Conservation (phyloP, 1,140 invertebrate genomes). For the Formica selysi region DNA sequence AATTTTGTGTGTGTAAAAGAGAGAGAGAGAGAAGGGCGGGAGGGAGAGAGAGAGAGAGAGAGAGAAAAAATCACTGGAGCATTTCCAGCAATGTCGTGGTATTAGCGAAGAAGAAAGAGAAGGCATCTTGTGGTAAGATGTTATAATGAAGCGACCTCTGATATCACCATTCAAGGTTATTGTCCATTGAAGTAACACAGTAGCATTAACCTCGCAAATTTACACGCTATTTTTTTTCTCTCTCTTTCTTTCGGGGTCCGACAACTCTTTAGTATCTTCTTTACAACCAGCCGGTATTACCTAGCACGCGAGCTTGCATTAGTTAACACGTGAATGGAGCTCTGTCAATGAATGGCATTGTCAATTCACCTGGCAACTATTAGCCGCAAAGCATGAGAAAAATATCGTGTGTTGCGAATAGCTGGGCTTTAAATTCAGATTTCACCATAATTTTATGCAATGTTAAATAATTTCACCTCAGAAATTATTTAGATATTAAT, state of each 20-base stretch:
- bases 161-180: conserved; percentile 73
- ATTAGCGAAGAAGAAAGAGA: conserved; percentile 25
- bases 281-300: conserved; percentile 41
- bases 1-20: not conserved
- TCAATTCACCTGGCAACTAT: conserved; percentile 16
- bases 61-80: conserved; percentile 43
- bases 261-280: conserved; percentile 39
- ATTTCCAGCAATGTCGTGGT: conserved; percentile 58
- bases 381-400: not conserved
- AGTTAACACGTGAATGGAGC: conserved; percentile 39
- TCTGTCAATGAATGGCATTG: conserved; percentile 20
- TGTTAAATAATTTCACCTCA: not conserved
- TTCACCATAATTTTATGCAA: not conserved
- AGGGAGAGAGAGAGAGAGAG: too few relatives aligned
- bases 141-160: conserved; percentile 63
- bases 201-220: conserved; percentile 58
- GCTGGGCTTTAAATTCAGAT: not conserved
- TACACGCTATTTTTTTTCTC: not conserved
- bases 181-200: conserved; percentile 61
- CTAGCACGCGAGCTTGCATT: conserved; percentile 47
- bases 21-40: too few relatives aligned
- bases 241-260: not conserved
- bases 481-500: not conserved
- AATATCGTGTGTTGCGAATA: not conserved
- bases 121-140: conserved; percentile 20